These are phyloP conservation scores for Nannoperca obscura DNA, from an alignment of 2,797 vertebrate genomes.

Conservation along the genomic window DNA sequence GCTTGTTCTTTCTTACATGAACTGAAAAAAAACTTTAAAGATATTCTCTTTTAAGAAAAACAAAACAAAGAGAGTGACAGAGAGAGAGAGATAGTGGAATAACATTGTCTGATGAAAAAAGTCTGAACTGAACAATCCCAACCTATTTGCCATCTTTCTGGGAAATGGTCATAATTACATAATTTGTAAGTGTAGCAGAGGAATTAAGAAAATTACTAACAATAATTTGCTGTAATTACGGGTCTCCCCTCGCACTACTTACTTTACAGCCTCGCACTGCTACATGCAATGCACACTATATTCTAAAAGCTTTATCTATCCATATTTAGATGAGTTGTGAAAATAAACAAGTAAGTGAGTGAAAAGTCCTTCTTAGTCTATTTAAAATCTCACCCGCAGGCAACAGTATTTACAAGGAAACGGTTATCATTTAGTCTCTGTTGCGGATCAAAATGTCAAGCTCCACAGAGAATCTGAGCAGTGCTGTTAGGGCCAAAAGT, in stretches of 20 bases:
- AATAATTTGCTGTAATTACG: conserved; percentile 62
- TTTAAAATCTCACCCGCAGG: conserved; percentile 85
- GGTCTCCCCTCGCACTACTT: conserved; percentile 49
- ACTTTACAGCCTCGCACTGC: conserved; percentile 34
- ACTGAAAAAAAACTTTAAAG: conserved; percentile 65
- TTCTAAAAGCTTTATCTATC: conserved; percentile 54
- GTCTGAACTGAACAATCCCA: conserved; percentile 31
- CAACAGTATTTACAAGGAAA: conserved; percentile 86
- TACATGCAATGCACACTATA: conserved; percentile 48
- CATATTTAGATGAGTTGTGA: conserved; percentile 77
- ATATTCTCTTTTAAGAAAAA: conserved; percentile 73
- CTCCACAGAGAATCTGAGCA: conserved; percentile 83
- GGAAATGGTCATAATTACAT: conserved; percentile 57
- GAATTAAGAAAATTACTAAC: conserved; percentile 59
- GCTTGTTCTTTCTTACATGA: conserved; percentile 75
- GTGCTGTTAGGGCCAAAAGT: conserved; percentile 84
- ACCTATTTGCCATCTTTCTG: conserved; percentile 47
- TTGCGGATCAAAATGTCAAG: conserved; percentile 87
- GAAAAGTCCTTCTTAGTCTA: conserved; percentile 83
- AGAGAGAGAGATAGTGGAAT: conserved; percentile 46
- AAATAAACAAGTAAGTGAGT: conserved; percentile 81
- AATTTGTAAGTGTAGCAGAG: conserved; percentile 56
- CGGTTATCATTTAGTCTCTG: conserved; percentile 88
- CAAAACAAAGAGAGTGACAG: conserved; percentile 58
- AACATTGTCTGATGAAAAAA: conserved; percentile 47